Conservation (phyloP, 2,888 invertebrate species). For the Apoderus coryli region DNA sequence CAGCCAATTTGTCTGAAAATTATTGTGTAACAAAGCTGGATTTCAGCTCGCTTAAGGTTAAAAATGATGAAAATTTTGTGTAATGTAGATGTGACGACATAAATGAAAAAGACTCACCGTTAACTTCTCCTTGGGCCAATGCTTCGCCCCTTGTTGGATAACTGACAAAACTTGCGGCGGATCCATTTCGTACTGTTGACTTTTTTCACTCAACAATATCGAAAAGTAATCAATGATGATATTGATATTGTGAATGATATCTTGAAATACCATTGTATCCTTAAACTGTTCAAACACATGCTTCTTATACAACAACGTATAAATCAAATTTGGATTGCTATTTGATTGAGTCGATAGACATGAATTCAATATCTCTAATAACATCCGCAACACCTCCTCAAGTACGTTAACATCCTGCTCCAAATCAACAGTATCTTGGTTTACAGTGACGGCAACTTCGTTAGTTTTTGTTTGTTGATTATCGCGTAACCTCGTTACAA, state of each 20-base stretch:
- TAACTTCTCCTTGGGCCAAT: slow-evolving; percentile 88
- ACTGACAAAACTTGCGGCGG: slow-evolving; percentile 76
- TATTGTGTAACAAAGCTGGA: no score
- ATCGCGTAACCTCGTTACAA: slow-evolving; percentile 32
- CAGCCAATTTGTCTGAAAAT: no score
- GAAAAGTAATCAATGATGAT: slow-evolving; percentile 68
- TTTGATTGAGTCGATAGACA: slow-evolving; percentile 76
- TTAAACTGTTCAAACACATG: slow-evolving; percentile 78
- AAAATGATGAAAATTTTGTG: no score
- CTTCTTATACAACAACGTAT: slow-evolving; percentile 86
- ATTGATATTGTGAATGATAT: slow-evolving; percentile 89
- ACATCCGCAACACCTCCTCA: slow-evolving; percentile 70
- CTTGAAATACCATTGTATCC: slow-evolving; percentile 79
- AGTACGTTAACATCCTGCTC: slow-evolving; percentile 82
- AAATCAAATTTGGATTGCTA: slow-evolving; percentile 84
- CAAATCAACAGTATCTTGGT: slow-evolving; percentile 28
- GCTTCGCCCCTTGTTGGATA: slow-evolving; percentile 80
- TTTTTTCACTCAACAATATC: slow-evolving; percentile 42
- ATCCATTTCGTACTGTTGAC: slow-evolving; percentile 52
- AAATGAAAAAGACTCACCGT: slow-evolving; percentile 49
- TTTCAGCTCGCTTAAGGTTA: no score
- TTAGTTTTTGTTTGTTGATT: slow-evolving; percentile 17
- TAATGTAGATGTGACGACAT: no score
- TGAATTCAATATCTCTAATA: slow-evolving; percentile 94
- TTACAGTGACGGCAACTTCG: slow-evolving; percentile 21